Percentiles rank a stretch among this genome's conserved stretches.
phyloP scores from a whole-genome alignment of 2,113 vertebrate genomes.

The Podilymbus podiceps region DNA sequence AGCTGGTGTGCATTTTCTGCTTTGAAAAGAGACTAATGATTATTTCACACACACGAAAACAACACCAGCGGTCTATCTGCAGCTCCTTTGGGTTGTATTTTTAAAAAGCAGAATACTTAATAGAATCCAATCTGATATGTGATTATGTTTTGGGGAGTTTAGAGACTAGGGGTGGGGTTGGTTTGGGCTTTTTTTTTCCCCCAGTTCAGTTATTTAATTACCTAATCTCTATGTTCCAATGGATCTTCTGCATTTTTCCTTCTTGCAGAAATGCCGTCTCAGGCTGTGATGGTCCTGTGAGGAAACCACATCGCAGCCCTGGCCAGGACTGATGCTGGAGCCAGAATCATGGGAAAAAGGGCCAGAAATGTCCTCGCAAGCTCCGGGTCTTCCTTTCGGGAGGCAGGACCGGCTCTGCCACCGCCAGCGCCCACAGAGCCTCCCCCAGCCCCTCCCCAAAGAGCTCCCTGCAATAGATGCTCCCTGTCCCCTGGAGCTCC shows the following conservation, averaged over 20 bases:
- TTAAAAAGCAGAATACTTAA: background rate
- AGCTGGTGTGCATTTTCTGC: background rate
- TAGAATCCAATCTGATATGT: background rate
- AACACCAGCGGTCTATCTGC: background rate
- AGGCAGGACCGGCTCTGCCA: background rate
- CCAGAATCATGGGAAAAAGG: background rate
- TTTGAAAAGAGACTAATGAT: slow-evolving; percentile 11
- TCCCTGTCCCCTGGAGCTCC: background rate
- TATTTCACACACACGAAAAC: background rate
- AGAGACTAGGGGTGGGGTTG: background rate
- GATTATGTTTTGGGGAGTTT: background rate
- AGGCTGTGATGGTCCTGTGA: no score
- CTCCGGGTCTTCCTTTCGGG: background rate
- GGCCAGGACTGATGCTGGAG: background rate
- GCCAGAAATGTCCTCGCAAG: background rate
- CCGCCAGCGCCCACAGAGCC: background rate
- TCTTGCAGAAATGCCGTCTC: background rate
- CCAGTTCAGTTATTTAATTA: background rate
- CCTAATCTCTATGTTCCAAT: background rate
- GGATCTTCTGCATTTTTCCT: background rate
- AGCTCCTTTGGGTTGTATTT: background rate
- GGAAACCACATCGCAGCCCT: background rate
- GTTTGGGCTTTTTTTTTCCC: background rate
- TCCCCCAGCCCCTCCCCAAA: background rate
- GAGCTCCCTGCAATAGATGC: background rate